A percentile compares a stretch with the other conserved stretches of the same genome.
Conservation (phyloP, 2,797 vertebrate species). For the Schizopygopsis malacanthus region DNA sequence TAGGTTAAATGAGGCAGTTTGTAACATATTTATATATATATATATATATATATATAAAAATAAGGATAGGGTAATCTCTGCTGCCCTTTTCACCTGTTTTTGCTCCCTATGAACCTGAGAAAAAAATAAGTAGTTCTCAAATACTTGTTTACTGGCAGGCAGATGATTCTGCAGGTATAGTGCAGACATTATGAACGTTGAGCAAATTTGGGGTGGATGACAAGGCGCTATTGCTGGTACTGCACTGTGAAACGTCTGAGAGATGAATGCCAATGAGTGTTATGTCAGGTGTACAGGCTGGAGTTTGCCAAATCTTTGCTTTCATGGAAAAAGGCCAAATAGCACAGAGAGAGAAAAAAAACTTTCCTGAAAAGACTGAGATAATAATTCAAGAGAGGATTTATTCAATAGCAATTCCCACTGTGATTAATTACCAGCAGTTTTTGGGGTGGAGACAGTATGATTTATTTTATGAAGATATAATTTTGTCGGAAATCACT, state of each 20-base stretch:
- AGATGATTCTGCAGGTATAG: slow-evolving; percentile 64
- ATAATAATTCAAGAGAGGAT: slow-evolving; percentile 62
- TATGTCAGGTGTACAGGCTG: slow-evolving; percentile 84
- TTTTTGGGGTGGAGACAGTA: slow-evolving; percentile 26
- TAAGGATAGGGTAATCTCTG: slow-evolving; percentile 25
- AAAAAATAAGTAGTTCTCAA: slow-evolving; percentile 38
- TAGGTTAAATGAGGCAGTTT: slow-evolving; percentile 5
- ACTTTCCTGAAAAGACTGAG: slow-evolving; percentile 61
- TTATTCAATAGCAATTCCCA: slow-evolving; percentile 58
- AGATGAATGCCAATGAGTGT: slow-evolving; percentile 76
- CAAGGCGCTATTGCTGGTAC: slow-evolving; percentile 71
- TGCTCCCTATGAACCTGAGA: slow-evolving; percentile 47
- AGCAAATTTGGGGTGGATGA: slow-evolving; percentile 69
- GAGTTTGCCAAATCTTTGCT: slow-evolving; percentile 71
- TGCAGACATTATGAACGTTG: slow-evolving; percentile 72
- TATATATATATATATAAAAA: no score
- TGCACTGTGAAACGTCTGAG: slow-evolving; percentile 76
- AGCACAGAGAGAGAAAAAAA: slow-evolving; percentile 64
- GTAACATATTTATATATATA: not conserved
- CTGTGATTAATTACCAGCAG: slow-evolving; percentile 63
- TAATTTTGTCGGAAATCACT: slow-evolving; percentile 50
- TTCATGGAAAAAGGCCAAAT: slow-evolving; percentile 74
- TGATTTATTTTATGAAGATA: slow-evolving; percentile 42
- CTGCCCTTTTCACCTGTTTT: slow-evolving; percentile 52
- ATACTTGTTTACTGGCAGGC: slow-evolving; percentile 70